Base-by-base conservation (phyloP, 2,113 vertebrate species). In the Leptobrachium ailaonicum region DNA sequence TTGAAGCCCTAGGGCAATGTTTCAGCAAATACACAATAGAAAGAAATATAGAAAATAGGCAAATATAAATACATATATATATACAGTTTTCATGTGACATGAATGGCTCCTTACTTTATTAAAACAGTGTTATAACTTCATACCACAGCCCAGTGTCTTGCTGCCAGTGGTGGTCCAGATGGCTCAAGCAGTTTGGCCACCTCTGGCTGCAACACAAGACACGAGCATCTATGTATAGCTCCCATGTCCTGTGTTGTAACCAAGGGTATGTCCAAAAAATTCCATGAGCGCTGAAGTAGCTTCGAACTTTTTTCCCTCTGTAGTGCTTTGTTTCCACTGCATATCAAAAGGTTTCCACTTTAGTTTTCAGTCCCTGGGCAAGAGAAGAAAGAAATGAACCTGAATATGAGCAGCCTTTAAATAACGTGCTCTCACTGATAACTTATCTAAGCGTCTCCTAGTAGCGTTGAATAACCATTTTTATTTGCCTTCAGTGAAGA, bases 151-250 rank as follows among this genome's bases (percentile, higher is more conserved):
- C 20, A 41, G 5, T 64, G 40, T 7, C 2, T 5, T 44, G 9
- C 7, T 43, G 58, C 66, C 40, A 12, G 13, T 73, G 62, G 9
- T 66, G 13, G 6, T 63, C 43, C 42, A 13, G 12, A 8, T 20
- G 44, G 66, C 40, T 58, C 3, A n/a, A 3, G 40, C 14, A 58
- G 14, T 20, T 73, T 79, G 77, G 47, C 41, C 87, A 87, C 92
- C 92, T 92, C 92, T 92, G 91, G 92, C 92, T 94, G 92, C 92
- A 94, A 94, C 92, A 94, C 91, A 94, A 94, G 92, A 94, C 92
- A 94, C 92, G 92, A 94, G 92, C 92, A 90, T 90, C 91, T 85
- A 78, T 87, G 43, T 89, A 88, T 89, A 93, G 91, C 92, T 87
- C 92, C 91, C 90, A 89, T 89, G 92, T 92, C 92, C 90, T 88